Percentiles rank a stretch among this genome's conserved stretches.
phyloP scores from a whole-genome alignment of 1,140 invertebrate species.

The Drosophila yakuba region DNA sequence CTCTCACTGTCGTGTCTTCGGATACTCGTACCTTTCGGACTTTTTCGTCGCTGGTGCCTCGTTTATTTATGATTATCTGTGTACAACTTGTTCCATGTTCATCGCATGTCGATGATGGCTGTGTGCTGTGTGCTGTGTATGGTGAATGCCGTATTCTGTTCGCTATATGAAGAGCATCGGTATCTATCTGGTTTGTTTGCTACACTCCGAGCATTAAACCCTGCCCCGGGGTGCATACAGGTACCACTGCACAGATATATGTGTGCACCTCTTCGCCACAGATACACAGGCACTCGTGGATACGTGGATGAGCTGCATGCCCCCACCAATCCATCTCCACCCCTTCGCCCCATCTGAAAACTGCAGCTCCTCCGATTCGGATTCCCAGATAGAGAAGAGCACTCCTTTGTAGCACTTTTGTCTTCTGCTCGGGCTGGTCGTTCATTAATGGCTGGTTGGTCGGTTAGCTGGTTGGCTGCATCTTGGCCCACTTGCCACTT shows the following conservation, averaged over 20 bases:
- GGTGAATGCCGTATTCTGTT: slow-evolving; percentile 13
- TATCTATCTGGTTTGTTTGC: slow-evolving; percentile 72
- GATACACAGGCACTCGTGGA: slow-evolving; percentile 11
- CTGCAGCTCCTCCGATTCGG: slow-evolving; percentile 7
- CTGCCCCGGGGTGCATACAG: slow-evolving; percentile 68
- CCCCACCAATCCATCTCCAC: too few relatives aligned
- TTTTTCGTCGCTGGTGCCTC: slow-evolving; percentile 61
- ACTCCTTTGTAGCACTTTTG: slow-evolving; percentile 54
- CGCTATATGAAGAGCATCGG: slow-evolving; percentile 53
- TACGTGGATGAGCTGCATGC: background rate
- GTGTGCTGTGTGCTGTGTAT: slow-evolving; percentile 48
- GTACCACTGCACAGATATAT: slow-evolving; percentile 21
- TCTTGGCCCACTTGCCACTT: slow-evolving; percentile 36
- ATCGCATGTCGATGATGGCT: slow-evolving; percentile 81
- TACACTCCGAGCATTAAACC: slow-evolving; percentile 67
- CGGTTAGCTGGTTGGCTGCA: slow-evolving; percentile 54
- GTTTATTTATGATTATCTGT: slow-evolving; percentile 83
- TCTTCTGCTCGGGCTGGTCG: slow-evolving; percentile 28
- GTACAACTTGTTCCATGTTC: slow-evolving; percentile 82
- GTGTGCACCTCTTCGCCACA: slow-evolving; percentile 6
- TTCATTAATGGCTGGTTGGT: slow-evolving; percentile 71
- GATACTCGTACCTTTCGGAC: slow-evolving; percentile 45
- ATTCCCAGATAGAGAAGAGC: slow-evolving; percentile 22
- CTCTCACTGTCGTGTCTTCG: slow-evolving; percentile 42
- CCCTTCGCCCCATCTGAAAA: too few relatives aligned